Percentiles rank a stretch among this genome's conserved stretches.
phyloP scores from a whole-genome alignment of 2,797 vertebrate genomes.

The Sebastolobus altivelis region DNA sequence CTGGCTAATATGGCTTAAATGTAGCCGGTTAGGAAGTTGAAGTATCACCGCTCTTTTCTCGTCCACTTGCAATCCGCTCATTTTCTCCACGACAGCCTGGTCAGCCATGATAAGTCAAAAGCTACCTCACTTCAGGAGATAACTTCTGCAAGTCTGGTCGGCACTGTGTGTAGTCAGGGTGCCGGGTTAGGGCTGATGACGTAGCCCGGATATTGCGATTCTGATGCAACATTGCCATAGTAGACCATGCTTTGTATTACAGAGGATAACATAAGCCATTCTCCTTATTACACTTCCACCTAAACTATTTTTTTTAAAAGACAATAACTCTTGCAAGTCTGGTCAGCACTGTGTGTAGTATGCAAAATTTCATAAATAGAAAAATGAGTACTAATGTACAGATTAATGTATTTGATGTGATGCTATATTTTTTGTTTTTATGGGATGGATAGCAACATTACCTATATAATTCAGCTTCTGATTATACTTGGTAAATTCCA shows the following conservation, averaged over 20 bases:
- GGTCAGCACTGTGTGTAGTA: too few species aligned
- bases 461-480: too few species aligned
- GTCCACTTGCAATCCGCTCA: slow-evolving; percentile 79
- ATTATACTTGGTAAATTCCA: too few species aligned
- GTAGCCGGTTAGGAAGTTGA: neutral
- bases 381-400: too few species aligned
- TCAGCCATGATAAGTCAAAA: slow-evolving; percentile 72
- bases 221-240: slow-evolving; percentile 74
- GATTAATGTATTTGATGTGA: too few species aligned
- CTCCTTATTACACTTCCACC: too few species aligned
- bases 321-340: neutral
- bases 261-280: neutral
- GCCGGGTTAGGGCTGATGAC: slow-evolving; percentile 65
- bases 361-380: too few species aligned
- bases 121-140: neutral
- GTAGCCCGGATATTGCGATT: slow-evolving; percentile 60
- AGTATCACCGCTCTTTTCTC: slow-evolving; percentile 77
- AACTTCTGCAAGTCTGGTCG: neutral
- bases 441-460: too few species aligned
- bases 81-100: slow-evolving; percentile 74
- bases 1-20: slow-evolving; percentile 10
- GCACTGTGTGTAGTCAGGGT: neutral
- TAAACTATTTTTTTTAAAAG: neutral
- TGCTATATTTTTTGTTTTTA: too few species aligned
- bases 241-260: neutral